Conservation (phyloP, 2,113 vertebrate genomes). For the Butastur rufipennis region DNA sequence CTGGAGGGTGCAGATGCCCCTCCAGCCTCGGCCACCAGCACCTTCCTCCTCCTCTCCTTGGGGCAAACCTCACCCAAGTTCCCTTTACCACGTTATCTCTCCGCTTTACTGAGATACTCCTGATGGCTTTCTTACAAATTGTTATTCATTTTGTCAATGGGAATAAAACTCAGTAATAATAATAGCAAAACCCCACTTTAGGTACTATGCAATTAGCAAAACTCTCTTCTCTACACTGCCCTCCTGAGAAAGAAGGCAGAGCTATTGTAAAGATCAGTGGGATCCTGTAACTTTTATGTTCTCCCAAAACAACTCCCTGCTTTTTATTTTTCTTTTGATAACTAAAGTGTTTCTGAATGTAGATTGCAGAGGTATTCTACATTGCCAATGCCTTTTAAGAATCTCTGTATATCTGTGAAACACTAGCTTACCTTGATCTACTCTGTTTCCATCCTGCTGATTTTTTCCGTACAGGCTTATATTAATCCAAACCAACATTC, state of each 20-base stretch:
- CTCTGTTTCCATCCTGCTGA: neutral
- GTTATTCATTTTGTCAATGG: neutral
- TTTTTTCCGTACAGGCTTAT: neutral
- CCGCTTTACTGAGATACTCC: neutral
- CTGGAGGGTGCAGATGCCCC: neutral
- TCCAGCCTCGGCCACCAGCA: rapidly evolving
- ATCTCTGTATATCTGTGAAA: neutral
- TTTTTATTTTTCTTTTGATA: neutral
- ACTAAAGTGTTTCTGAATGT: neutral
- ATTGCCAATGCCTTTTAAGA: neutral
- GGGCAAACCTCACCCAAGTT: neutral
- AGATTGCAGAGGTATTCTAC: neutral
- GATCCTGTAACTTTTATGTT: neutral
- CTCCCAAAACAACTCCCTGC: neutral
- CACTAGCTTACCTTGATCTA: neutral
- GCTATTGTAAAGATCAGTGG: neutral
- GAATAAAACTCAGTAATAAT: neutral
- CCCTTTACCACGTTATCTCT: rapidly evolving
- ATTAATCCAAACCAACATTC: neutral
- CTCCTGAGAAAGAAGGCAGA: neutral
- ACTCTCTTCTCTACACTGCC: neutral
- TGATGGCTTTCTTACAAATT: neutral
- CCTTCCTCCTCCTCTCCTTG: neutral
- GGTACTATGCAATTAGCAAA: neutral
- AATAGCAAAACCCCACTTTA: neutral